Percentiles rank a stretch among this genome's conserved stretches.
phyloP scores from a whole-genome alignment of 2,113 vertebrate genomes.

The Zosterops hypoxanthus region DNA sequence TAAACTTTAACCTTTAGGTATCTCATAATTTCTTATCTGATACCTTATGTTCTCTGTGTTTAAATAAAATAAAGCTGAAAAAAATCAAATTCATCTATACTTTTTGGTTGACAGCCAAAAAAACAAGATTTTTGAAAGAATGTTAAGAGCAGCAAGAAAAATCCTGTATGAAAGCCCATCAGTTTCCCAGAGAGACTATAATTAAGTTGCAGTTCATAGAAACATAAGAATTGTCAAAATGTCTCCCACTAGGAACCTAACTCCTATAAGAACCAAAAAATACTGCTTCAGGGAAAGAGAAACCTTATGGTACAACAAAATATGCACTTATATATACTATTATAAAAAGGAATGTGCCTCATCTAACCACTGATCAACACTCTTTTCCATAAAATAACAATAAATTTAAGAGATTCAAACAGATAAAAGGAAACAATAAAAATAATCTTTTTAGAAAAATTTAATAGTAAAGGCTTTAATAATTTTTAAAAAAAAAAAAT shows the following conservation, averaged over 20 bases:
- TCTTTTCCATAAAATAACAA: neutral
- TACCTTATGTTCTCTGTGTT: neutral
- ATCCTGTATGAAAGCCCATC: neutral
- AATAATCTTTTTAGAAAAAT: neutral
- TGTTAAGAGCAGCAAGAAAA: neutral
- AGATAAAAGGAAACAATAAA: neutral
- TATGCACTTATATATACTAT: neutral
- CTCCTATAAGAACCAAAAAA: neutral
- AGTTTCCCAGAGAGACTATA: neutral
- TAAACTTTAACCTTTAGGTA: neutral
- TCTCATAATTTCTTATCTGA: neutral
- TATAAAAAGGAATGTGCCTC: neutral
- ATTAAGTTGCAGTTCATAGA: neutral
- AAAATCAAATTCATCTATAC: neutral
- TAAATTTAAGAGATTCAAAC: neutral
- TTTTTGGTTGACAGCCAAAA: neutral
- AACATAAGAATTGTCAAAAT: neutral
- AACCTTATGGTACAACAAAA: neutral
- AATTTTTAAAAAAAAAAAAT: no score
- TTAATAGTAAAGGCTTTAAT: neutral
- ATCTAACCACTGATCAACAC: accelerated
- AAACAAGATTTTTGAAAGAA: neutral
- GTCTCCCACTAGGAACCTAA: neutral
- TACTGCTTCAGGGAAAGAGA: neutral
- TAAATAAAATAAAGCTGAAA: neutral